Evolutionary conservation across 30 jellyfish, hydroid and myxozoan genomes (phyloP).

Genomic region (Nemopilema nomurai): DNA sequence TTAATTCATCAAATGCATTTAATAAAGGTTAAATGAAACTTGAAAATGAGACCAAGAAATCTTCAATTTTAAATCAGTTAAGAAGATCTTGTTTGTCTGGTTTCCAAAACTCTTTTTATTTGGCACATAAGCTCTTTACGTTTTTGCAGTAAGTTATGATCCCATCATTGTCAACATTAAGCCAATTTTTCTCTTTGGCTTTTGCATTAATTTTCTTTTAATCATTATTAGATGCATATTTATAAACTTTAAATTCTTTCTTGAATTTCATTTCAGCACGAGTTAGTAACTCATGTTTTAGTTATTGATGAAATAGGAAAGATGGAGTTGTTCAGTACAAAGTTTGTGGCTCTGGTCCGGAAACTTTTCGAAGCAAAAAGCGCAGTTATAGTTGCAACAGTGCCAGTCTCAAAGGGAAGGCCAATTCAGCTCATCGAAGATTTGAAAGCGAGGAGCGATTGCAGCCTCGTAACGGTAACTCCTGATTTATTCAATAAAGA

Average conservation of each 20-base stretch:
- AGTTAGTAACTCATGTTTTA: constrained; percentile 11
- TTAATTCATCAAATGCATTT: no score
- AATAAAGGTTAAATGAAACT: no score
- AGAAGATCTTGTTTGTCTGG: not conserved
- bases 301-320: constrained; percentile 85
- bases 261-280: not conserved
- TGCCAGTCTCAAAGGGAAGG: constrained; percentile 65
- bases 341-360: constrained; percentile 24
- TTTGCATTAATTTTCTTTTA: not conserved
- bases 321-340: constrained; percentile 72
- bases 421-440: constrained; percentile 54
- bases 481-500: no score
- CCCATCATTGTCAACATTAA: no score
- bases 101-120: not conserved
- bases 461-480: constrained; percentile 50
- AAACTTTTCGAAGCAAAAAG: constrained; percentile 20
- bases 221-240: not conserved
- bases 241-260: not conserved
- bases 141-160: not conserved
- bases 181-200: not conserved
- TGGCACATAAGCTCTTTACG: not conserved
- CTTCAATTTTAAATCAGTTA: not conserved
- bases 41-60: no score
- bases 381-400: constrained; percentile 62
- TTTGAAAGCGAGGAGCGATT: constrained; percentile 48